Evolutionary conservation across 2,888 invertebrate genomes (phyloP).

Genomic region (Nomada ruficornis): DNA sequence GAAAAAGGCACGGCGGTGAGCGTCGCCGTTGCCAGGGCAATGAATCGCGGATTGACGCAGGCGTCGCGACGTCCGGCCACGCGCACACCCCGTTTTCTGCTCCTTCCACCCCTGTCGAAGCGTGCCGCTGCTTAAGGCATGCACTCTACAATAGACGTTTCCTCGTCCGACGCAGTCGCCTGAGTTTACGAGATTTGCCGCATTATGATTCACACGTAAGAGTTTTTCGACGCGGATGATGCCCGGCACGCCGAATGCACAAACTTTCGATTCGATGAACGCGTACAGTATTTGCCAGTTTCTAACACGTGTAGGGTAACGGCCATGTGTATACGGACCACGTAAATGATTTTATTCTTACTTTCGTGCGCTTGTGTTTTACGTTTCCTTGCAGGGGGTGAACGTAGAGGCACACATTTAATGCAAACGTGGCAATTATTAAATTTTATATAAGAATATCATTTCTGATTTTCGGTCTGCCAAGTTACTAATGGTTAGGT

Average conservation of each 20-base stretch:
- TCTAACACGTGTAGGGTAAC: too few species aligned
- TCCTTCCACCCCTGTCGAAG: constrained; percentile 51
- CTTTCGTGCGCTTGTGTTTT: not conserved
- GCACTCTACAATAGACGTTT: constrained; percentile 65
- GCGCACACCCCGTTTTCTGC: constrained; percentile 62
- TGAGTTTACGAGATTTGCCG: constrained; percentile 64
- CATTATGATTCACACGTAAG: constrained; percentile 65
- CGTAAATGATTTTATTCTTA: too few species aligned
- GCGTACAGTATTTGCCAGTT: too few species aligned
- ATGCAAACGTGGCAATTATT: too few species aligned
- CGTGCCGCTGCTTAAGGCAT: constrained; percentile 71
- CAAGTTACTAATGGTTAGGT: too few species aligned
- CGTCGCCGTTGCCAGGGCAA: constrained; percentile 80
- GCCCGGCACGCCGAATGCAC: constrained; percentile 1
- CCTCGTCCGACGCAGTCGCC: constrained; percentile 56
- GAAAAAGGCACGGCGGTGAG: constrained; percentile 61
- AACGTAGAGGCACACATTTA: too few species aligned
- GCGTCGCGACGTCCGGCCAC: constrained; percentile 72
- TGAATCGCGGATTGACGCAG: constrained; percentile 81
- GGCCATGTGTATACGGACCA: too few species aligned
- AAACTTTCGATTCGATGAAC: constrained; percentile 15
- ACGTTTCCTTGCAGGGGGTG: not conserved
- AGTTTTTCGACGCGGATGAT: constrained; percentile 29
- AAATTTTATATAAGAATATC: too few species aligned
- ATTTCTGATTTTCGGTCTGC: too few species aligned